Evolutionary conservation across 30 jellyfish, hydroid and myxozoan species (phyloP), one percentile per base, ranked within the genome.

Genomic region (Hydractinia echinata): DNA sequence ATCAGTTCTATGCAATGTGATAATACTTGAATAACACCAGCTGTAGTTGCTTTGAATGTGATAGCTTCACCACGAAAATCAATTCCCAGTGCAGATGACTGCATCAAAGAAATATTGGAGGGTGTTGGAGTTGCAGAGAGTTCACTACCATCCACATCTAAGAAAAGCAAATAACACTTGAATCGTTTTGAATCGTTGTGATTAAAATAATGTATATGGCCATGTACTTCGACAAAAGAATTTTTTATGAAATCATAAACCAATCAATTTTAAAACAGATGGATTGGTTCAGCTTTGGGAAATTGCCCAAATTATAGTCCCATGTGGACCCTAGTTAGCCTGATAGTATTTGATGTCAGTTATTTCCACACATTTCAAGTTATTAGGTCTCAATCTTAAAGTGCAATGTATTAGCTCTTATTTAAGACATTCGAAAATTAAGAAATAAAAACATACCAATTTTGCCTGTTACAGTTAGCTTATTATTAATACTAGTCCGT

Each of bases 61-160:
- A 92, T 92, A 8, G 98, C 96, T 70, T 92, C 98, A 19, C 98
- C 98, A 39, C 96, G 96, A 64, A 92, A 92, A 77, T 92, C 98
- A 44, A 92, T 86, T 16, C 95, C 88, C 53, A 66, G 88, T 1
- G 86, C 55, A 15, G 58, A 30, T 6, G 67, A 54, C 53, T 76
- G 93, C 74, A 76, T 86, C 51, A 54, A 48, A 50, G 8, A 51
- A 19, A 52, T 64, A n/a, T 18, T 49, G 86, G 88, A 44, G 11
- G 97, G 95, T n/a, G 97, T 89, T 11, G 97, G 97, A 1, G 97
- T 89, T 19, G 92, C 95, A 16, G 97, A 83, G 51, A 89, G 60
- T 19, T 89, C 97, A 76, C 81, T 95, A 20, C 30, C 30, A 16
- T 44, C 19, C 1, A 51, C 14, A 67, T 20, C 55, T 20, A 71